Base-by-base conservation (phyloP, 2,797 vertebrate species). In the Phylloscopus collybita region DNA sequence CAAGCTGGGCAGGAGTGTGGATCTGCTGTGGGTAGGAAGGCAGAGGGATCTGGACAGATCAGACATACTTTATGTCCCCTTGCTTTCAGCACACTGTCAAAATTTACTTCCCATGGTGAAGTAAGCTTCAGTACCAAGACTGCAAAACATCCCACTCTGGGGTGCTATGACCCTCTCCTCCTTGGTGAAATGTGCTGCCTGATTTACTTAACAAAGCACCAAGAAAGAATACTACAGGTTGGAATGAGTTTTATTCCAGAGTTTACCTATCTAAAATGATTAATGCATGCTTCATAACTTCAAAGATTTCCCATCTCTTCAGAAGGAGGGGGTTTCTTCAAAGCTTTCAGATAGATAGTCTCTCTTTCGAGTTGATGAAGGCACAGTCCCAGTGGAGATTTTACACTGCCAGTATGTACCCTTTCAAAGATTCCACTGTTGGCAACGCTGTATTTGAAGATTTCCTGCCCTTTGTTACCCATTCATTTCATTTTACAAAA, bases 391-490 rank as follows among this genome's bases (percentile, higher is more conserved):
- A 92, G 74, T 86, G 94, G 97, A 96, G 80, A 90, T 93, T 92
- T 93, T 90, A 83, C 79, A 87, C 40, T 67, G 78, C 83, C 90
- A 93, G 87, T 80, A 69, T 80, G 73, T 57, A 72, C 73, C 82
- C 83, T 95, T 96, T 96, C 96, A 96, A 97, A 97, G 94, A 96
- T 93, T 88, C 95, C 95, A 96, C 95, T 96, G 96, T 95, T 94
- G 95, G 94, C 87, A 92, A 92, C 79, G 72, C 76, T 89, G 82
- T 38, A 96, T 97, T 96, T 97, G 95, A 93, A 91, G 74, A 95
- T 97, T 97, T 92, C 84, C 27, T 94, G 95, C 86, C 88, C 95
- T 89, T 92, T 97, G 95, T 93, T 96, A 95, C 82, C 21, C 40
- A 1, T 79, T 92, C 59, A 66, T 95, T 97, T 97, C 45, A 71